Evolutionary conservation across 2,888 invertebrate genomes (phyloP).

Genomic region (Euclidia mi): DNA sequence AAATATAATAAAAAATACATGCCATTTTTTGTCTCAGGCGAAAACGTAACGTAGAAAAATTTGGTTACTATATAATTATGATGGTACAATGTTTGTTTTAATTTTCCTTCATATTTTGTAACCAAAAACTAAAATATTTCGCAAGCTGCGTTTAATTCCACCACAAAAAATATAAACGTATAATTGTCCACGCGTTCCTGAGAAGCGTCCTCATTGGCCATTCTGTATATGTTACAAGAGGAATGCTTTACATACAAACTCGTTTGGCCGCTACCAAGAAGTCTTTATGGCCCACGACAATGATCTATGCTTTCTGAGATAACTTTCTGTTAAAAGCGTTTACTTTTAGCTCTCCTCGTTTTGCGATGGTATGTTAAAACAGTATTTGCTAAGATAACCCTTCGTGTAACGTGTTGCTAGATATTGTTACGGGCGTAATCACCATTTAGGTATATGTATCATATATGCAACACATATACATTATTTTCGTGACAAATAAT

Average conservation of each 20-base stretch:
- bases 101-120: no score
- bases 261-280: constrained; percentile 78
- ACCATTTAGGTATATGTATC: no score
- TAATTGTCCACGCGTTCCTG: constrained; percentile 32
- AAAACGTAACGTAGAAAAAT: no score
- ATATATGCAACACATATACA: no score
- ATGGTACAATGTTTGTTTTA: no score
- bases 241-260: constrained; percentile 69
- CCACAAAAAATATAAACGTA: constrained; percentile 23
- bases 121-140: not conserved
- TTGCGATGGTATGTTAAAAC: constrained; percentile 36
- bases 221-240: constrained; percentile 59
- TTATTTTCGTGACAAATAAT: no score
- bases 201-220: constrained; percentile 63
- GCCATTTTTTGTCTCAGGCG: no score
- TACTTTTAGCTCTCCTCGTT: constrained; percentile 28
- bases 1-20: no score
- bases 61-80: no score
- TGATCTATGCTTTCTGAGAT: constrained; percentile 77
- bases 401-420: not conserved
- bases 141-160: not conserved
- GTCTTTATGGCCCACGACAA: constrained; percentile 70
- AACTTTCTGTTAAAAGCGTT: constrained; percentile 55
- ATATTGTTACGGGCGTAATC: no score
- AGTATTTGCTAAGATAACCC: not conserved